A percentile compares a stretch with the other conserved stretches of the same genome.
phyloP scores from a whole-genome alignment of 2,888 invertebrate genomes.

The Apamea sordens region DNA sequence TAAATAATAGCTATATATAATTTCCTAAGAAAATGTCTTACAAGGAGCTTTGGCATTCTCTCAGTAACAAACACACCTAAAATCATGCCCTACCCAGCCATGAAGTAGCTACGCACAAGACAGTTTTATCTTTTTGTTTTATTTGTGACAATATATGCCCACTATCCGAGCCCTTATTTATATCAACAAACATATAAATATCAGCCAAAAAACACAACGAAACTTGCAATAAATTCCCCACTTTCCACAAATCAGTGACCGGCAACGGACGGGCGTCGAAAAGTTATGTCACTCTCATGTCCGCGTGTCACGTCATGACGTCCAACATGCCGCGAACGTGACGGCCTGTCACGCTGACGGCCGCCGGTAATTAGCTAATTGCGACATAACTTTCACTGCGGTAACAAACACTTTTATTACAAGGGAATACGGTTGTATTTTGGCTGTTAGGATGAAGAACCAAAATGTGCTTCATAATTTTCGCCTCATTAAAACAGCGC shows the following conservation, averaged over 20 bases:
- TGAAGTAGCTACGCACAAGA: neutral
- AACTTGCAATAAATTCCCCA: conserved; percentile 62
- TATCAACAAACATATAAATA: conserved; percentile 44
- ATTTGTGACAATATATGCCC: conserved; percentile 43
- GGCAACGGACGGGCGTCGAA: conserved; percentile 81
- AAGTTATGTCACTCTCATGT: conserved; percentile 80
- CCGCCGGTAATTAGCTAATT: conserved; percentile 84
- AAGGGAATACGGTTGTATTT: conserved; percentile 25
- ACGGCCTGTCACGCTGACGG: conserved; percentile 67
- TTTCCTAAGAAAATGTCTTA: neutral
- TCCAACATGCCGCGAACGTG: conserved; percentile 62
- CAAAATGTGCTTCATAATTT: conserved; percentile 68
- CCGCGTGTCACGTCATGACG: conserved; percentile 72
- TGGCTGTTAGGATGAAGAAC: neutral
- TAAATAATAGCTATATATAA: no score
- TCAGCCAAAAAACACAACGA: conserved; percentile 48
- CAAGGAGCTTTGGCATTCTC: neutral
- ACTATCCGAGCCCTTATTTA: conserved; percentile 38
- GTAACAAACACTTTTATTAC: conserved; percentile 26
- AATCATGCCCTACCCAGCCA: neutral
- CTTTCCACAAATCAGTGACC: conserved; percentile 71
- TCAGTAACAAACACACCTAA: conserved; percentile 1
- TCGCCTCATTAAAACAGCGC: conserved; percentile 75
- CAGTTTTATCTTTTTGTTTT: conserved; percentile 31
- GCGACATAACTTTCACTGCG: conserved; percentile 68